phyloP scores from a whole-genome alignment of 2,888 invertebrate genomes.

The Trichopoda pennipes region DNA sequence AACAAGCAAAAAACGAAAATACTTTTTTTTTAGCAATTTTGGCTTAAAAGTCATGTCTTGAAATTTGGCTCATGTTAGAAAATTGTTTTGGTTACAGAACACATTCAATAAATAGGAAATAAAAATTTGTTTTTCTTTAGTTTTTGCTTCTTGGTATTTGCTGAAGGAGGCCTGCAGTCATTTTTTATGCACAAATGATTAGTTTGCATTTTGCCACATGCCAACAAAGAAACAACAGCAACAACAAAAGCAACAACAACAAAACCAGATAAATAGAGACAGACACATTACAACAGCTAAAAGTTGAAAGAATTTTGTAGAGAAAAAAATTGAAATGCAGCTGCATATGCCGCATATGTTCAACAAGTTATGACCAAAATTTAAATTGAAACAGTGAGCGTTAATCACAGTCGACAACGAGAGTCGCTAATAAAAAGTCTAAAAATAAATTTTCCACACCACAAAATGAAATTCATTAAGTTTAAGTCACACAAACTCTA shows the following conservation, averaged over 20 bases:
- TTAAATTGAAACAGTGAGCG: slow-evolving; percentile 35
- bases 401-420: too few species aligned
- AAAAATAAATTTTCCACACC: too few species aligned
- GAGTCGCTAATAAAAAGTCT: too few species aligned
- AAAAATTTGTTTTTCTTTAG: slow-evolving; percentile 22
- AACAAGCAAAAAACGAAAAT: slow-evolving; percentile 10
- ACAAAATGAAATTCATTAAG: too few species aligned
- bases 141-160: background rate
- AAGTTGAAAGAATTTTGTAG: slow-evolving; percentile 45
- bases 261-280: background rate
- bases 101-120: slow-evolving; percentile 25
- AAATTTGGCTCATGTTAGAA: slow-evolving; percentile 39
- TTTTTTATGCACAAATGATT: slow-evolving; percentile 2
- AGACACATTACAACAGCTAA: slow-evolving; percentile 27
- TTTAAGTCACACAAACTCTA: too few species aligned
- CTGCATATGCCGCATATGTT: slow-evolving; percentile 55
- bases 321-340: slow-evolving; percentile 28
- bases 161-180: slow-evolving; percentile 14
- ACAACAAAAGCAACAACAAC: too few species aligned
- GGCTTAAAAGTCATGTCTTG: slow-evolving; percentile 2
- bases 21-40: background rate
- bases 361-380: slow-evolving; percentile 66
- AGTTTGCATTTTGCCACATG: slow-evolving; percentile 62
- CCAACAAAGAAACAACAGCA: slow-evolving; percentile 41
- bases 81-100: background rate